phyloP scores from a whole-genome alignment of 2,888 invertebrate genomes.

The Oscheius sp. region DNA sequence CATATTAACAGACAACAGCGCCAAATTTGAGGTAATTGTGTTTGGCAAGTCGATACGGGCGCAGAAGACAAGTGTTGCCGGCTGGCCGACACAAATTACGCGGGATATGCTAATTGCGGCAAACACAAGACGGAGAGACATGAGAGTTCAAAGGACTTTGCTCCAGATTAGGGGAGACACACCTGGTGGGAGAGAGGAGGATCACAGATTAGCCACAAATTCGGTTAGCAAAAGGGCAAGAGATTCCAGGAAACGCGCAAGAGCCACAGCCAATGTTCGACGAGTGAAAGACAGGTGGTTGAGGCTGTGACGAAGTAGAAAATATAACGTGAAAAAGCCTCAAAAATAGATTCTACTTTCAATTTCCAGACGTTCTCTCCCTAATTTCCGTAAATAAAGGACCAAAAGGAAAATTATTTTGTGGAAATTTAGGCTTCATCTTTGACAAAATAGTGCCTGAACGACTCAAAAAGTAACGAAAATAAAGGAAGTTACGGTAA shows the following conservation, averaged over 20 bases:
- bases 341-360: too few species aligned
- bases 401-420: too few species aligned
- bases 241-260: too few species aligned
- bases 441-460: too few species aligned
- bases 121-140: not conserved
- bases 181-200: conserved; percentile 1
- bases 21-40: conserved; percentile 32
- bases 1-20: conserved; percentile 32
- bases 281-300: not conserved
- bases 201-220: too few species aligned
- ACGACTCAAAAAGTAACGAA: too few species aligned
- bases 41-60: conserved; percentile 32
- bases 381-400: too few species aligned
- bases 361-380: too few species aligned
- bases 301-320: not conserved
- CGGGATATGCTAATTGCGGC: conserved; percentile 28
- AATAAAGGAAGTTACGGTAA: too few species aligned
- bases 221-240: too few species aligned
- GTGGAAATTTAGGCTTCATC: too few species aligned
- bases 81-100: conserved; percentile 20
- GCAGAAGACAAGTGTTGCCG: conserved; percentile 28
- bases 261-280: not conserved
- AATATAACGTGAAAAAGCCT: not conserved
- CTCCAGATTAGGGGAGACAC: conserved; percentile 4
- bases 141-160: not conserved